Base-by-base conservation (phyloP, 2,113 vertebrate genomes). In the Oophaga pumilio region DNA sequence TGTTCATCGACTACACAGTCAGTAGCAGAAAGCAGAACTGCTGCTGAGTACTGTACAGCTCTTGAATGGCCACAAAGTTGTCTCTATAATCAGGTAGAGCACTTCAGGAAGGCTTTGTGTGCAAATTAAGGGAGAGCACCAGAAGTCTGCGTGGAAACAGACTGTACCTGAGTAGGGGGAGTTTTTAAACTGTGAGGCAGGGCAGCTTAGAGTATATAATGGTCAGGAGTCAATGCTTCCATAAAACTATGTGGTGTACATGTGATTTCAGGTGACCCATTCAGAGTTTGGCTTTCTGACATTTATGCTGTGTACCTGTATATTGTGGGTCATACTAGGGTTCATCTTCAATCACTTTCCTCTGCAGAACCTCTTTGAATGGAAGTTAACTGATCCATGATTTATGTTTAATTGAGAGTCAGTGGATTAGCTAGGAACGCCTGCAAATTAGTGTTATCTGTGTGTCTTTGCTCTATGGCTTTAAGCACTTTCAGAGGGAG, bases 401-500 rank as follows among this genome's bases (percentile, higher is more conserved):
- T 26, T n/a, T n/a, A n/a, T 10, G 22, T 24, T 76, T 49, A 24
- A 22, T 14, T 15, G 8, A 20, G 5, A 20, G 20, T 53, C 52
- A 24, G 76, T 56, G 76, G 12, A 57, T 57, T 26, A 56, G 15
- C 52, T 26, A 15, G 76, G 6, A 56, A 26, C 8, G n/a, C 10
- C 56, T 56, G 18, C 49, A 6, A 56, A 26, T 57, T 24, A 14
- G 50, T 79, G 18, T 14, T 79, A 15, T 59, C 24, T 28, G 76
- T 79, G n/a, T 57, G 2, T 79, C 28, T n/a, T 15, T 79, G 76
- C 20, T 9, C 17, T 77, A 24, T 53, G 49, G 66, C 66, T 57
- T 79, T 28, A 79, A 79, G 50, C 52, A 79, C 76, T 57, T 79
- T 56, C 76, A 15, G 14, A 57, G 13, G 24, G 50, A 78, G 22